phyloP scores from a whole-genome alignment of 1,140 invertebrate genomes.

The Leguminivora glycinivorella region DNA sequence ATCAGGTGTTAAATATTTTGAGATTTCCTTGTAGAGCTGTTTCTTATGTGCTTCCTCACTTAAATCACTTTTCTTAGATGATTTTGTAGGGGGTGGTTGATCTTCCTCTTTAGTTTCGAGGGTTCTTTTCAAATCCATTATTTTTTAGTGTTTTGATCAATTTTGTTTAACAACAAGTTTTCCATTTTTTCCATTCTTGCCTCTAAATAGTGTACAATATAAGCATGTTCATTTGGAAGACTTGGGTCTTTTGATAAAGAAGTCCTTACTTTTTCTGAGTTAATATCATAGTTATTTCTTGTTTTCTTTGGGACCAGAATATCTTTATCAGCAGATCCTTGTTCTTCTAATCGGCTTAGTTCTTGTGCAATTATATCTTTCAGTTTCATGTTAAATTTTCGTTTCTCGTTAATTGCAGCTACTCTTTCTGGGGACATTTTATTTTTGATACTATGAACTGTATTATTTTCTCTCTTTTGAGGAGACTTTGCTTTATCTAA shows the following conservation, averaged over 20 bases:
- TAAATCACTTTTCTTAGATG: constrained; percentile 42
- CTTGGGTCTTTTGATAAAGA: constrained; percentile 37
- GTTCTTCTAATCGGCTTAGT: constrained; percentile 49
- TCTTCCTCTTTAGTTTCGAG: constrained; percentile 30
- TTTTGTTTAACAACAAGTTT: constrained; percentile 58
- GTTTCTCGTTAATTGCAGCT: constrained; percentile 63
- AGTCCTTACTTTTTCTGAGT: constrained; percentile 31
- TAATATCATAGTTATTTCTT: constrained; percentile 29
- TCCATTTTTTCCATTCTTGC: constrained; percentile 64
- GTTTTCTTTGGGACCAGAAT: constrained; percentile 13
- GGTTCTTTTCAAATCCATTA: constrained; percentile 52
- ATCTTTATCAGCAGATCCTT: constrained; percentile 29
- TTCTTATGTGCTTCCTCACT: constrained; percentile 57
- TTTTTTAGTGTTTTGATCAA: constrained; percentile 63
- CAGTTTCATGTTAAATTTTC: constrained; percentile 69
- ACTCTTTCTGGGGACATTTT: constrained; percentile 57
- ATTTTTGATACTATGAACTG: constrained; percentile 31
- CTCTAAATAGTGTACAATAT: constrained; percentile 57
- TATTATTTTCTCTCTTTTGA: not conserved
- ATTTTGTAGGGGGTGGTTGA: constrained; percentile 36
- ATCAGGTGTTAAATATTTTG: constrained; percentile 59
- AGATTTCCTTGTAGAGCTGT: constrained; percentile 62
- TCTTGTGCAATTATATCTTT: constrained; percentile 59
- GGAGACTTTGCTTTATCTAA: not conserved
- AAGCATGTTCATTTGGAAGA: constrained; percentile 44